Conservation (phyloP, 2,113 vertebrate species). For the Rhizomys pruinosus region DNA sequence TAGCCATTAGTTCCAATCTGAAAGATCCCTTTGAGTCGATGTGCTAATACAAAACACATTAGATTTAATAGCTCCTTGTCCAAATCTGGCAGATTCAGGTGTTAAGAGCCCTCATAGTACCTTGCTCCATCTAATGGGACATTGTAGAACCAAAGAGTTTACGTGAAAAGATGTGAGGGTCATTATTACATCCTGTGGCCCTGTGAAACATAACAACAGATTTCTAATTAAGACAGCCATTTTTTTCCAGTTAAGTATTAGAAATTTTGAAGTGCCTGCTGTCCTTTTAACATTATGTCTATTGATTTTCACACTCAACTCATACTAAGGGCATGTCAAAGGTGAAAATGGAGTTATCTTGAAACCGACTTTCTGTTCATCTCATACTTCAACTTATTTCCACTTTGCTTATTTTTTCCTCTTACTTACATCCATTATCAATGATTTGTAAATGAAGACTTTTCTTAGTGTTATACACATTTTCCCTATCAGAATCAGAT, state of each 20-base stretch:
- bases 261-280: slow-evolving; percentile 58
- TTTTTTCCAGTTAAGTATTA: slow-evolving; percentile 44
- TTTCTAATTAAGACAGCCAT: slow-evolving; percentile 60
- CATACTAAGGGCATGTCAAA: slow-evolving; percentile 54
- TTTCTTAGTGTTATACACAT: background rate
- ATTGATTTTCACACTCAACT: slow-evolving; percentile 46
- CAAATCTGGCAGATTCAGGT: background rate
- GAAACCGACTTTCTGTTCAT: slow-evolving; percentile 48
- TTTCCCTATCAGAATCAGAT: slow-evolving; percentile 8
- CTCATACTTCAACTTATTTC: background rate
- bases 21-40: slow-evolving; percentile 37
- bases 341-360: slow-evolving; percentile 47
- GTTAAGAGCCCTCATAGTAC: slow-evolving; percentile 48
- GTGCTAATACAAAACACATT: slow-evolving; percentile 43
- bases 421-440: slow-evolving; percentile 14
- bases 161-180: background rate
- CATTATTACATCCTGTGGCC: slow-evolving; percentile 30
- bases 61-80: slow-evolving; percentile 54
- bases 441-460: slow-evolving; percentile 24
- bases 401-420: background rate
- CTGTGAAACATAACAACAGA: slow-evolving; percentile 34
- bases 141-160: background rate
- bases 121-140: slow-evolving; percentile 32
- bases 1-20: slow-evolving; percentile 46
- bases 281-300: slow-evolving; percentile 65